These are phyloP conservation scores for Pristionchus mayeri DNA, from an alignment of 2,888 invertebrate genomes.

Conservation along the genomic window DNA sequence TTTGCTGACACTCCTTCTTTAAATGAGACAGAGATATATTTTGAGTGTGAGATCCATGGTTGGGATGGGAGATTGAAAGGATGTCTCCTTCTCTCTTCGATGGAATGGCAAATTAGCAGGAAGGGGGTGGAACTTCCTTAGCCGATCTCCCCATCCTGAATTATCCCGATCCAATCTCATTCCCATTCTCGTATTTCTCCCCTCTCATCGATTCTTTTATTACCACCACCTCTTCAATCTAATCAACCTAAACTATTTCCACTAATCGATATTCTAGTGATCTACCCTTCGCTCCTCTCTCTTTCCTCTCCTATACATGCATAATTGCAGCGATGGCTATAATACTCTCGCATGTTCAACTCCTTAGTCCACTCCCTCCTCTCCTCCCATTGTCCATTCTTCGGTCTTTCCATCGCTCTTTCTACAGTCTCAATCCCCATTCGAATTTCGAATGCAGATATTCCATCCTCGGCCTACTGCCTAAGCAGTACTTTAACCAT, in stretches of 20 bases:
- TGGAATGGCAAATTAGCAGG: slow-evolving; percentile 39
- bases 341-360: slow-evolving; percentile 15
- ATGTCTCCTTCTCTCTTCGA: neutral
- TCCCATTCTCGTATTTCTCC: neutral
- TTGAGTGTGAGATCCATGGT: neutral
- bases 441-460: neutral
- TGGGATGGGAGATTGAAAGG: neutral
- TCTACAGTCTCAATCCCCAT: neutral
- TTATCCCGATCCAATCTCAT: slow-evolving; percentile 34
- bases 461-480: neutral
- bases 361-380: neutral
- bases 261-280: neutral
- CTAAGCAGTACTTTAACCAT: no score
- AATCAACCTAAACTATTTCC: neutral
- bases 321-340: slow-evolving; percentile 27
- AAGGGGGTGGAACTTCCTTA: slow-evolving; percentile 41
- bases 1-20: no score
- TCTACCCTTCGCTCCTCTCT: neutral
- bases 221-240: neutral
- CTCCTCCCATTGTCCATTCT: slow-evolving; percentile 10
- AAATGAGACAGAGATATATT: neutral
- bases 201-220: slow-evolving; percentile 40
- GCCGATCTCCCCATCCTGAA: slow-evolving; percentile 32
- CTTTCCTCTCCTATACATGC: neutral
- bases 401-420: neutral